Percentiles rank a stretch among this genome's conserved stretches.
phyloP scores from a whole-genome alignment of 2,113 vertebrate genomes.

The Oplegnathus fasciatus region DNA sequence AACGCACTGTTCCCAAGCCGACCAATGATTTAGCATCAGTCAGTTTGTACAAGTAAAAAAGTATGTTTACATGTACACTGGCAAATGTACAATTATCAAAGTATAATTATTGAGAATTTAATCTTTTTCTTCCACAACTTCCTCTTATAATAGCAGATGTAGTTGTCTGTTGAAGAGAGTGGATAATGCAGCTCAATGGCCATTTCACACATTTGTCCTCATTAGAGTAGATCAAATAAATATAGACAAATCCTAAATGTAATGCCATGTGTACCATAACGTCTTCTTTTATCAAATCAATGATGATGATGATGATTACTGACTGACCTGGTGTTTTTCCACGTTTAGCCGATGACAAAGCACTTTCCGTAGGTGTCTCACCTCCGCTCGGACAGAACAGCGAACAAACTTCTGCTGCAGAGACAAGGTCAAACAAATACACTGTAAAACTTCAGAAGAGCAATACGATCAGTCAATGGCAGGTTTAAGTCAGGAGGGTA shows the following conservation, averaged over 20 bases:
- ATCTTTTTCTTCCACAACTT: too few species aligned
- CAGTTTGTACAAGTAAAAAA: background rate
- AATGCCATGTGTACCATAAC: accelerated
- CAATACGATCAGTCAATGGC: too few species aligned
- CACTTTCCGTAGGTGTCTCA: conserved; percentile 93
- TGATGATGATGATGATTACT: background rate
- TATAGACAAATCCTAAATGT: background rate
- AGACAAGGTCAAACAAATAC: conserved; percentile 26
- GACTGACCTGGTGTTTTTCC: conserved; percentile 90
- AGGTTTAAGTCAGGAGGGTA: background rate
- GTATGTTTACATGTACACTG: background rate
- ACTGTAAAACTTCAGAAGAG: too few species aligned
- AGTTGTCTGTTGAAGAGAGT: background rate
- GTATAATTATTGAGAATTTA: background rate
- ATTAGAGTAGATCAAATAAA: background rate
- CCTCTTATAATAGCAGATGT: background rate
- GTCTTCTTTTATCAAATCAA: accelerated
- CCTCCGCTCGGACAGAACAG: conserved; percentile 94
- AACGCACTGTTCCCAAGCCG: too few species aligned
- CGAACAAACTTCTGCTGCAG: conserved; percentile 95
- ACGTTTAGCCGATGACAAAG: conserved; percentile 93
- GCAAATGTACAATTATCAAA: background rate
- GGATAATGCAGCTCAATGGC: too few species aligned
- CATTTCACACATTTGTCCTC: background rate
- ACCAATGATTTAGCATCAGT: background rate